A percentile compares a stretch with the other conserved stretches of the same genome.
Evolutionary conservation across 1,140 invertebrate genomes (phyloP).

Genomic region (Zaprionus davidi): DNA sequence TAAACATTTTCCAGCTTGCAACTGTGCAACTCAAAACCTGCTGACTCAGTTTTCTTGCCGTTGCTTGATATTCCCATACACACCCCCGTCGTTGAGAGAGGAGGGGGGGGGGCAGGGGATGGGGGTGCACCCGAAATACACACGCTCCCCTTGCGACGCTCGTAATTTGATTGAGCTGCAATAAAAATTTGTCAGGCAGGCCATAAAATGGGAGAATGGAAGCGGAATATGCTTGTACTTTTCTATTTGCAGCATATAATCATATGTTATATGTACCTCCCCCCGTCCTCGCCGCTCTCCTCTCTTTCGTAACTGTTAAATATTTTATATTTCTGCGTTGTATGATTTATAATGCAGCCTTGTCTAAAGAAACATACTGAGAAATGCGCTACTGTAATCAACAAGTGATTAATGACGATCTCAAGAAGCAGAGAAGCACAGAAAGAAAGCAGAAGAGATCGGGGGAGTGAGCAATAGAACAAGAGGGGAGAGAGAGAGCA

Average conservation of each 20-base stretch:
- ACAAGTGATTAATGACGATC: constrained; percentile 73
- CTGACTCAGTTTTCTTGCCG: constrained; percentile 32
- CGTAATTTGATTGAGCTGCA: constrained; percentile 73
- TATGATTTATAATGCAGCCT: constrained; percentile 67
- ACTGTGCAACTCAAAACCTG: constrained; percentile 22
- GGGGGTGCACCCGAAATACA: constrained; percentile 1
- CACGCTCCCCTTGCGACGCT: constrained; percentile 15
- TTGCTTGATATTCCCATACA: not conserved
- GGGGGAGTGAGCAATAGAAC: not conserved
- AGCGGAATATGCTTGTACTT: not conserved
- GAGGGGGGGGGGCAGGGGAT: not conserved
- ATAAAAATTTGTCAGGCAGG: constrained; percentile 75
- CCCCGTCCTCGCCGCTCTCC: not conserved
- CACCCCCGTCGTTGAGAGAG: not conserved
- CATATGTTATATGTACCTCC: constrained; percentile 29
- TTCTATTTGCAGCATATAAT: constrained; percentile 52
- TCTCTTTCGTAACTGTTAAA: not conserved
- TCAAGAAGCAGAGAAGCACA: constrained; percentile 2
- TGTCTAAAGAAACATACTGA: constrained; percentile 35
- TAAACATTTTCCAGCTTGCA: constrained; percentile 23
- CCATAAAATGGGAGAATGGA: constrained; percentile 30
- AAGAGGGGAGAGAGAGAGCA: constrained; percentile 6
- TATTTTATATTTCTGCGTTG: constrained; percentile 23
- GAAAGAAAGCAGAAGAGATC: not conserved
- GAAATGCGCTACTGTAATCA: constrained; percentile 57